These are phyloP conservation scores for Entomyzon cyanotis DNA, from an alignment of 2,113 vertebrate genomes.

Conservation along the genomic window DNA sequence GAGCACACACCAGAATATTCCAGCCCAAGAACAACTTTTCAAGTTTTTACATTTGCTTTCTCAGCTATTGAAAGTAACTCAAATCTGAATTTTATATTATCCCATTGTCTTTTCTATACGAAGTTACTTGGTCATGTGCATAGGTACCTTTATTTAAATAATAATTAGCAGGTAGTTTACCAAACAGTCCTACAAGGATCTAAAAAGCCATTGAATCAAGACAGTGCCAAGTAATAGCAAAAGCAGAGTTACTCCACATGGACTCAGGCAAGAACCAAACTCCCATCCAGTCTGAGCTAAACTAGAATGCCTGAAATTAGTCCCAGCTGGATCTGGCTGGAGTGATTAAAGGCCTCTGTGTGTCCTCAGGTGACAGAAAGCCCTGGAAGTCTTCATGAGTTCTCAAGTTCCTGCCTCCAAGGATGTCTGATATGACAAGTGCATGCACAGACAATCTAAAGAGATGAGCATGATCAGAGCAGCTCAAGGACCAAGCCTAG, in stretches of 20 bases:
- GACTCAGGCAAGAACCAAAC: background rate
- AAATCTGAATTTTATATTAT: background rate
- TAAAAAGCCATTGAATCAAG: background rate
- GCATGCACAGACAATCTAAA: background rate
- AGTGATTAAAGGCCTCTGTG: background rate
- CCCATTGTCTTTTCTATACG: background rate
- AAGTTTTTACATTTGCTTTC: background rate
- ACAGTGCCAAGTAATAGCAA: background rate
- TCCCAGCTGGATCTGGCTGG: background rate
- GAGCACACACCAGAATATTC: background rate
- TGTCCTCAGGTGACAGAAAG: background rate
- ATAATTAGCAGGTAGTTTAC: background rate
- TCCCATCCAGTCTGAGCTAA: background rate
- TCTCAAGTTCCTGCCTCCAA: background rate
- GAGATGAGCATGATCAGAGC: background rate
- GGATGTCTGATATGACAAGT: background rate
- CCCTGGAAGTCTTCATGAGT: background rate
- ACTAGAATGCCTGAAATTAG: background rate
- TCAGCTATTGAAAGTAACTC: background rate
- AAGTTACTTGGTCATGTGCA: background rate
- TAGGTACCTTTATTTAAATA: background rate
- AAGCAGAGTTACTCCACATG: background rate
- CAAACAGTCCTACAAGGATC: background rate
- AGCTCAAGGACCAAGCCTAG: background rate
- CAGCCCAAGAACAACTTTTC: background rate